Evolutionary conservation across 2,888 invertebrate genomes (phyloP), one percentile per base, ranked within the genome.

Genomic region (Ephialtes manifestator): DNA sequence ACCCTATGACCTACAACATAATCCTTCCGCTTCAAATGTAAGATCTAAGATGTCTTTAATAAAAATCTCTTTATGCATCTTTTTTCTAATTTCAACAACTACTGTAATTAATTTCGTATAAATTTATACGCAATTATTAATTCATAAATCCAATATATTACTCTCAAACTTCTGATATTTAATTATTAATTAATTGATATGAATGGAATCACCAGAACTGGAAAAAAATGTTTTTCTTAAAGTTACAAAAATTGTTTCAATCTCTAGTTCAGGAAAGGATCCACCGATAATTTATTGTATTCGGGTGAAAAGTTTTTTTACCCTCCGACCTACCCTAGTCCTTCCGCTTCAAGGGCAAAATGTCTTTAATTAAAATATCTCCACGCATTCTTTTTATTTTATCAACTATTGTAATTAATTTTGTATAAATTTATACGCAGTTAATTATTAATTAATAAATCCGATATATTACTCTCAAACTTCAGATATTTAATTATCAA

Each of bases 1-100:
- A 58, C 84, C 80, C 71, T 51, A 58, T 76, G 83, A 72, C 71
- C 71, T 46, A 28, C 58, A n/a, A n/a, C 31, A 4, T 18, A 3
- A 31, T 48, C 48, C 63, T 60, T 75, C 63, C 46, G 48, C 39
- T 35, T 63, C 43, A 55, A 51, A 3, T 43, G 39, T n/a, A n/a
- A n/a, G n/a, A n/a, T n/a, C n/a, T 46, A 15, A 74, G 60, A 63
- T 55, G 24, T 18, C n/a, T 20, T 58, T 28, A 58, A 77, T 58
- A 55, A 43, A 68, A 76, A 24, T n/a, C 48, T 53, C 58, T 58
- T 46, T 18, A 39, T 8, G 10, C 31, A 13, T 55, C 35, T 2
- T 35, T 60, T 60, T 60, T 31, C n/a, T n/a, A n/a, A n/a, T 58
- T 48, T 48, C 13, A 11, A 68, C 46, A n/a, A 15, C n/a, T 48